These are phyloP conservation scores for Physeter macrocephalus DNA, from an alignment of 2,113 vertebrate genomes.

Conservation along the genomic window DNA sequence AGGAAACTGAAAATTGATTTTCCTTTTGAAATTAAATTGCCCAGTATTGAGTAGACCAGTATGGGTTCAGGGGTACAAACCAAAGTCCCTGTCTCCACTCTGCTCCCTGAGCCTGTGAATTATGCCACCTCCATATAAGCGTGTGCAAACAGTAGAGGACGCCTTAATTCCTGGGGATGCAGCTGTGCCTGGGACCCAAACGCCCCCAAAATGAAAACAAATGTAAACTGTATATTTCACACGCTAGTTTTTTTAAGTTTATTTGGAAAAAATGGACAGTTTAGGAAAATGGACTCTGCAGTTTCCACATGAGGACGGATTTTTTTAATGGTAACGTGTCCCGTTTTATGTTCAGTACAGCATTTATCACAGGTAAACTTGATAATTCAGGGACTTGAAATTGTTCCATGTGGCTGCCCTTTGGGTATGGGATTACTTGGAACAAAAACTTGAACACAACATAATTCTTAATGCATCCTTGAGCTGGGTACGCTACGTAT, in stretches of 20 bases:
- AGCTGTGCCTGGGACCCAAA: neutral
- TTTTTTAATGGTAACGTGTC: neutral
- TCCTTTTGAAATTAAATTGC: neutral
- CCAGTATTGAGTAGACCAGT: neutral
- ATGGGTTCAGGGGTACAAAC: neutral
- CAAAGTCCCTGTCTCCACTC: neutral
- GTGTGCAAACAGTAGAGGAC: neutral
- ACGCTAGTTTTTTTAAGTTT: constrained; percentile 6
- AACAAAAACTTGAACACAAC: neutral
- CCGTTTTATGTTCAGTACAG: neutral
- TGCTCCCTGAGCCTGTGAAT: neutral
- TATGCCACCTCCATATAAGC: neutral
- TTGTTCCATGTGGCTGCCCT: neutral
- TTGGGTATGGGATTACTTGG: constrained; percentile 22
- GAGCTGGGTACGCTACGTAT: neutral
- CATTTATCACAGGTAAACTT: constrained; percentile 20
- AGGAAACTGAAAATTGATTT: neutral
- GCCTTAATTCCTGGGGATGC: neutral
- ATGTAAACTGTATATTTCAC: neutral
- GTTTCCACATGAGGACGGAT: neutral
- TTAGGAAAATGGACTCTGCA: constrained; percentile 6
- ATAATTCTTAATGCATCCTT: neutral
- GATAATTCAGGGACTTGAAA: constrained; percentile 20
- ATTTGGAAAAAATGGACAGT: constrained; percentile 19
- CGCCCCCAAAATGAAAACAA: neutral